Evolutionary conservation across 2,888 invertebrate genomes (phyloP), one percentile per base, ranked within the genome.

Genomic region (Ennomos fuscantarius): DNA sequence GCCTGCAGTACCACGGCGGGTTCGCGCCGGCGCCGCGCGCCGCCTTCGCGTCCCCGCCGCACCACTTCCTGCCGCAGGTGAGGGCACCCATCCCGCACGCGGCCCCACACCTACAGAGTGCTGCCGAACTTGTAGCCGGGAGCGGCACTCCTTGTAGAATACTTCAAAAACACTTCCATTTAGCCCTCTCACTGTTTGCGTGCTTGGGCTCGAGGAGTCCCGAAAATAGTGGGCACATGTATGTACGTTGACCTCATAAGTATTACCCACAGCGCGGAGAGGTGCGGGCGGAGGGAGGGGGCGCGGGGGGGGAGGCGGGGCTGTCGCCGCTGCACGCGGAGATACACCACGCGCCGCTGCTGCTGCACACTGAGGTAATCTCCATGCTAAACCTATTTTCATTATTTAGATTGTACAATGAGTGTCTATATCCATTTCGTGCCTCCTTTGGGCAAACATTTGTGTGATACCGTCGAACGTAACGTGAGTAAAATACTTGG

Each of bases 1-100:
- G 88, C 8, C 80, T 88, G 72, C 87, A 81, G 79, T 89, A 90
- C 76, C 83, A 81, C 78, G 82, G 80, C 52, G 73, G 79, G 57
- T 84, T 84, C 77, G 78, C 79, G 52, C 77, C 77, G 34, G 81
- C 88, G 59, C 85, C 87, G 46, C 79, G 88, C 43, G 86, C 82
- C 8, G 86, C 87, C 39, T 87, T 85, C 83, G 84, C 89, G 37
- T 85, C 88, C 50, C 87, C 88, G 35, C 86, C 85, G 37, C 88
- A 86, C 40, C 74, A 84, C 9, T 84, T 82, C 50, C 74, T 85
- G 31, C 31, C 41, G 41, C 43, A 43, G 2, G 13, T 24, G 2
- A n/a, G n/a, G n/a, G n/a, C n/a, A n/a, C n/a, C n/a, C n/a, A n/a
- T n/a, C 12, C 24, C 41, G 40, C 87, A 88, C 66, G 54, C 60